phyloP scores from a whole-genome alignment of 2,113 vertebrate species.

The Blennius ocellaris region DNA sequence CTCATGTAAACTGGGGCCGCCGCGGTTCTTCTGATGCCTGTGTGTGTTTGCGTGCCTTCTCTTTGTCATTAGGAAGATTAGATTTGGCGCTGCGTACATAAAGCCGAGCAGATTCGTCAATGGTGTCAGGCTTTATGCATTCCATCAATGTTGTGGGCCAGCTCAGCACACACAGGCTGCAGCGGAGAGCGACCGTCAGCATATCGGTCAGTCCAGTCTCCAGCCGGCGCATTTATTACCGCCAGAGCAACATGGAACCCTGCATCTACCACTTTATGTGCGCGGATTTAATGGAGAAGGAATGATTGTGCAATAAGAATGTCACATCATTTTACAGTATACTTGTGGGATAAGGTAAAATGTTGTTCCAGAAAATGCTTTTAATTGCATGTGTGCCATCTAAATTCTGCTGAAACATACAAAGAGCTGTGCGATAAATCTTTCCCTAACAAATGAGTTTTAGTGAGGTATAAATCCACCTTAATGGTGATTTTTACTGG shows the following conservation, averaged over 20 bases:
- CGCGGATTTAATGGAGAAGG: neutral
- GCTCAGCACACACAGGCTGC: conserved; percentile 58
- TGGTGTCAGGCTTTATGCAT: conserved; percentile 68
- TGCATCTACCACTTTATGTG: conserved; percentile 18
- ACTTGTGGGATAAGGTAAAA: neutral
- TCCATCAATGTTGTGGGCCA: conserved; percentile 70
- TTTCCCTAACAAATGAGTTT: neutral
- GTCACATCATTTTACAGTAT: neutral
- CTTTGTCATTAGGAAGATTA: conserved; percentile 59
- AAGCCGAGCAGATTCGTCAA: conserved; percentile 43
- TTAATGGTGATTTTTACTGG: neutral
- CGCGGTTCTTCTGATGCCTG: conserved; percentile 4
- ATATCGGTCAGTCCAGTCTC: conserved; percentile 35
- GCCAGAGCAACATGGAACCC: conserved; percentile 4
- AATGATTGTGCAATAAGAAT: neutral
- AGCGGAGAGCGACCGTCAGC: conserved; percentile 68
- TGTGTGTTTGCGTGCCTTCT: conserved; percentile 20
- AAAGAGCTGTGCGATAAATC: neutral
- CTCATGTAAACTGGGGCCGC: conserved; percentile 26
- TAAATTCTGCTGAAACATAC: neutral
- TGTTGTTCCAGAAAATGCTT: neutral
- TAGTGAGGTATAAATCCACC: neutral
- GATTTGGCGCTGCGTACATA: conserved; percentile 39
- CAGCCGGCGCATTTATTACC: conserved; percentile 17
- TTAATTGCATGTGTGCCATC: neutral